Evolutionary conservation across 2,888 invertebrate genomes (phyloP).

Genomic region (Drosophila greeni): DNA sequence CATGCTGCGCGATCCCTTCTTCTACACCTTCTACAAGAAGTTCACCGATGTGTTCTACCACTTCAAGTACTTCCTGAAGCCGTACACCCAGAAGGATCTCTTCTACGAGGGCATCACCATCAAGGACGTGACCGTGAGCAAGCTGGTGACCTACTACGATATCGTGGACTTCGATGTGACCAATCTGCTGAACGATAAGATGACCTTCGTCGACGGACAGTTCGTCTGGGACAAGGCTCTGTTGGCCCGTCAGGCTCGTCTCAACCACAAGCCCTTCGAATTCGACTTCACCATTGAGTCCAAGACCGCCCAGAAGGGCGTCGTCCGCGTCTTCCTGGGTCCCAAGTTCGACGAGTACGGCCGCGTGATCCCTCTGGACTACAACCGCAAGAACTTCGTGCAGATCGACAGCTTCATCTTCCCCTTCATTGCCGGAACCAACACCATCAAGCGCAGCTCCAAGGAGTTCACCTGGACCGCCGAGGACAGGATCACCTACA

Average conservation of each 20-base stretch:
- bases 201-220: constrained; percentile 79
- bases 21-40: constrained; percentile 85
- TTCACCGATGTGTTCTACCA: constrained; percentile 81
- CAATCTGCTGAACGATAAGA: constrained; percentile 81
- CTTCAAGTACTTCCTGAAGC: constrained; percentile 82
- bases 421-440: constrained; percentile 83
- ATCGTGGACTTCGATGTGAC: constrained; percentile 83
- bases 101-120: constrained; percentile 83
- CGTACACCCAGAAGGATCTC: constrained; percentile 83
- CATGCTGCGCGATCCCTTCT: no score
- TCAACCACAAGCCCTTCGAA: constrained; percentile 84
- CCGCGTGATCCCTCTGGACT: constrained; percentile 81
- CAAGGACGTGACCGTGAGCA: constrained; percentile 82
- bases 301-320: constrained; percentile 81
- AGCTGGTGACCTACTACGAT: constrained; percentile 86
- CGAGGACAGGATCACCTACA: constrained; percentile 83
- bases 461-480: constrained; percentile 83
- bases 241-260: constrained; percentile 82
- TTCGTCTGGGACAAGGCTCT: constrained; percentile 77
- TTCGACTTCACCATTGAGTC: constrained; percentile 81
- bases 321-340: constrained; percentile 84
- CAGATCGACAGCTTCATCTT: constrained; percentile 83
- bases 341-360: constrained; percentile 84
- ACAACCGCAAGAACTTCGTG: constrained; percentile 83
- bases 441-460: constrained; percentile 84